A percentile compares a stretch with the other conserved stretches of the same genome.
phyloP scores from a whole-genome alignment of 2,113 vertebrate genomes.

The Corythaixoides concolor region DNA sequence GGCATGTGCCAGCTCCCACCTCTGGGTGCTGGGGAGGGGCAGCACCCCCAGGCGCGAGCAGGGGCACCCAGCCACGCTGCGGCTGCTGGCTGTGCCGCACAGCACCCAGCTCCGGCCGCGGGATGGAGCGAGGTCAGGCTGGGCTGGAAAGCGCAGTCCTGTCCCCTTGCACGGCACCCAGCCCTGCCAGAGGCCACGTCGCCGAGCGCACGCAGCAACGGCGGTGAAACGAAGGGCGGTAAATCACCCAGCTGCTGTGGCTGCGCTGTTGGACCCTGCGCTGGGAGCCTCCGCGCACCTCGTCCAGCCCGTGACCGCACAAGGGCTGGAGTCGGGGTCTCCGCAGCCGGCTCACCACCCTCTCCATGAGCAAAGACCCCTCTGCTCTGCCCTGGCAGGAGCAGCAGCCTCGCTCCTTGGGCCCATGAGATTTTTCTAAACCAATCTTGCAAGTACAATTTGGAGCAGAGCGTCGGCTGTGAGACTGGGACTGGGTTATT shows the following conservation, averaged over 20 bases:
- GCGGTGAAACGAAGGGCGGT: not conserved
- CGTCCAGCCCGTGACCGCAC: rapidly evolving
- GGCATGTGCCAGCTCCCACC: not conserved
- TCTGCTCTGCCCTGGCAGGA: not conserved
- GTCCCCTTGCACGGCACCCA: not conserved
- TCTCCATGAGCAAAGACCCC: not conserved
- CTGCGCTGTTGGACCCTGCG: not conserved
- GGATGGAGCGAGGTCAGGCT: not conserved
- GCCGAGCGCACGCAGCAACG: rapidly evolving
- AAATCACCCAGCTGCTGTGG: not conserved
- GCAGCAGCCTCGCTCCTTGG: not conserved
- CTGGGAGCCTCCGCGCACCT: not conserved
- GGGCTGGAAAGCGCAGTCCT: rapidly evolving
- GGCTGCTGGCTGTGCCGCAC: not conserved
- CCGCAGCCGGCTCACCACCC: rapidly evolving
- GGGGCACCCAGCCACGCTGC: not conserved
- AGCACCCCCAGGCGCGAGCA: rapidly evolving
- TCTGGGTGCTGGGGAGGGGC: not conserved
- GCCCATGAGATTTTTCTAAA: not conserved
- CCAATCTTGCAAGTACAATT: not conserved
- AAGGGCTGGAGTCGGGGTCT: not conserved
- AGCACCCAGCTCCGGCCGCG: rapidly evolving
- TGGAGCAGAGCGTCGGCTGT: not conserved
- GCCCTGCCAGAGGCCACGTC: not conserved
- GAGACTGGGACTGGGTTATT: not conserved